Evolutionary conservation across 1,140 invertebrate species (phyloP).

Genomic region (Macrotrachela quadricornifera): DNA sequence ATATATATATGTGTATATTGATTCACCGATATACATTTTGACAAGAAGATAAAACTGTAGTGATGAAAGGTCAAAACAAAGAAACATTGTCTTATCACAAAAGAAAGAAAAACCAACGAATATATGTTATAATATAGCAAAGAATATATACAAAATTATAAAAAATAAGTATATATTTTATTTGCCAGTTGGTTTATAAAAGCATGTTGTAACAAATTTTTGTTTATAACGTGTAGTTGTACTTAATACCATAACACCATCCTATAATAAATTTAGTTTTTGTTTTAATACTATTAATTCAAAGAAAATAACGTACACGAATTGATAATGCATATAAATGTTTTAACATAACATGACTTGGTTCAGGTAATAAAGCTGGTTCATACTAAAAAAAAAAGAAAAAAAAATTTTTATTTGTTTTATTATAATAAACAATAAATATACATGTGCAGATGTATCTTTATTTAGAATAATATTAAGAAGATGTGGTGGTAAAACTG

Average conservation of each 20-base stretch:
- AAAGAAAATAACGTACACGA: slow-evolving; percentile 38
- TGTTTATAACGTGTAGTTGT: slow-evolving; percentile 89
- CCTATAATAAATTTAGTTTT: slow-evolving; percentile 29
- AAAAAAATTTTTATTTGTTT: too few species aligned
- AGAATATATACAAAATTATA: too few species aligned
- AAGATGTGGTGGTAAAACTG: slow-evolving; percentile 77
- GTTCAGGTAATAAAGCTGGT: slow-evolving; percentile 88
- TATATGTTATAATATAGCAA: too few species aligned
- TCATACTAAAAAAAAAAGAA: slow-evolving; percentile 44
- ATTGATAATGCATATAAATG: slow-evolving; percentile 95
- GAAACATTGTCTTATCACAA: too few species aligned
- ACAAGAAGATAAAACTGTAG: too few species aligned
- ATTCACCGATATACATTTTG: too few species aligned
- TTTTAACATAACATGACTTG: slow-evolving; percentile 94
- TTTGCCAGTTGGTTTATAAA: slow-evolving; percentile 81
- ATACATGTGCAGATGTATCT: slow-evolving; percentile 65
- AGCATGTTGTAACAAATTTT: slow-evolving; percentile 95
- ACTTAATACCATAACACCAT: slow-evolving; percentile 94
- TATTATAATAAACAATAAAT: slow-evolving; percentile 11
- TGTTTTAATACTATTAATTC: not conserved
- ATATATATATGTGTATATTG: too few species aligned
- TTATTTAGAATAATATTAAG: slow-evolving; percentile 90
- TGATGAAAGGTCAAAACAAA: too few species aligned
- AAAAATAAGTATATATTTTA: too few species aligned
- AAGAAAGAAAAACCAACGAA: too few species aligned